Conservation (phyloP, 2,797 vertebrate genomes). For the Urocyon cinereoargenteus region DNA sequence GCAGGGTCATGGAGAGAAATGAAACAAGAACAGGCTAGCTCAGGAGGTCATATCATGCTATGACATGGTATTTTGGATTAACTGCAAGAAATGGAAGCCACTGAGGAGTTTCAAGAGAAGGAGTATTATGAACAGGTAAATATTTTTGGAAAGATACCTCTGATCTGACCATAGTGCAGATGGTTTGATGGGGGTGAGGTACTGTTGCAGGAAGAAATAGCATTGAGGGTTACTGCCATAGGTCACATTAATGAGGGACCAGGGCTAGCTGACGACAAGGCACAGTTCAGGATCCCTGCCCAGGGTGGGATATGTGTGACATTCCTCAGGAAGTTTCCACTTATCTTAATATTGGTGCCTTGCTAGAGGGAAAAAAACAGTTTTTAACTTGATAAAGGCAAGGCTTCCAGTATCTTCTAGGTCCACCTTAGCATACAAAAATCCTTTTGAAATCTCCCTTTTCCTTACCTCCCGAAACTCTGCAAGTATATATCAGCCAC, state of each 20-base stretch:
- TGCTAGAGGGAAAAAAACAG: no score
- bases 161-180: neutral
- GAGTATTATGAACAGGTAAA: neutral
- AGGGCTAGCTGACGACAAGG: no score
- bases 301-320: no score
- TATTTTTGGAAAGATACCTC: neutral
- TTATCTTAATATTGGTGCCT: no score
- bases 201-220: neutral
- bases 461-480: no score
- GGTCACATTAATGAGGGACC: neutral
- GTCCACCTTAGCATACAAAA: no score
- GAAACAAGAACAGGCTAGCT: neutral
- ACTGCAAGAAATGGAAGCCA: neutral
- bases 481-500: no score
- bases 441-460: no score
- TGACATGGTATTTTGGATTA: neutral
- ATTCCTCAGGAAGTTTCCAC: no score
- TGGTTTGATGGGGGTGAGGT: neutral
- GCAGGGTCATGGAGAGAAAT: neutral
- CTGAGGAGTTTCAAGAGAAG: neutral
- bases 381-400: no score
- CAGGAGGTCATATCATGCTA: neutral
- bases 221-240: neutral
- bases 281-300: no score
- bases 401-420: no score